A percentile compares a stretch with the other conserved stretches of the same genome.
Conservation (phyloP, 2,797 vertebrate genomes). For the Natrix natrix region DNA sequence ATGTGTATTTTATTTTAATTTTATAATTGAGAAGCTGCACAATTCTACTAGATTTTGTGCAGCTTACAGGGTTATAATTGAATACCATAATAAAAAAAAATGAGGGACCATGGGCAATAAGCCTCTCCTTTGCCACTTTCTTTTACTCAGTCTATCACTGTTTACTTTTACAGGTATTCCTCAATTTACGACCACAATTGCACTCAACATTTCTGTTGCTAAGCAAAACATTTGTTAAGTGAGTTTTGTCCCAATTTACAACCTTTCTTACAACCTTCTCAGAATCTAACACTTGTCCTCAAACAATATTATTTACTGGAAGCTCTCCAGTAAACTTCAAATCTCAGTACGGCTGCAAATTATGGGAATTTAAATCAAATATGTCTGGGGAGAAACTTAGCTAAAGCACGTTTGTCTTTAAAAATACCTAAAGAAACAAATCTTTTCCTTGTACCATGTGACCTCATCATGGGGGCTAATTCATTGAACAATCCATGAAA, state of each 20-base stretch:
- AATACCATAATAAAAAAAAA: background rate
- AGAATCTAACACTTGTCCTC: slow-evolving; percentile 11
- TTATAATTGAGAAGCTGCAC: background rate
- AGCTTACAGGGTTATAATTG: background rate
- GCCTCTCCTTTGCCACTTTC: background rate
- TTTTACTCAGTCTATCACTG: background rate
- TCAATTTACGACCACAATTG: background rate
- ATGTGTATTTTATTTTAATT: background rate
- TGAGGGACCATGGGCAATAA: background rate
- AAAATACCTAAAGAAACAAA: background rate
- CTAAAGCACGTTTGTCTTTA: background rate
- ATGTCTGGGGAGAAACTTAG: background rate
- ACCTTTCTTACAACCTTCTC: background rate
- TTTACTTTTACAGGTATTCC: background rate
- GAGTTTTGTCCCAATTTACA: background rate
- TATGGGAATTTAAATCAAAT: background rate
- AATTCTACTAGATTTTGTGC: background rate
- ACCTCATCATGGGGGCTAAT: slow-evolving; percentile 28
- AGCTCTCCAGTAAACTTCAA: background rate
- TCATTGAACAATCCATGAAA: slow-evolving; percentile 36
- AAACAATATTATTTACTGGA: background rate
- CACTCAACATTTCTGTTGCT: background rate
- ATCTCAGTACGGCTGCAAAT: background rate
- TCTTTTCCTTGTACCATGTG: background rate
- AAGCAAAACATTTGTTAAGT: background rate